phyloP scores from a whole-genome alignment of 2,113 vertebrate species.

The Odontophorus gujanensis region DNA sequence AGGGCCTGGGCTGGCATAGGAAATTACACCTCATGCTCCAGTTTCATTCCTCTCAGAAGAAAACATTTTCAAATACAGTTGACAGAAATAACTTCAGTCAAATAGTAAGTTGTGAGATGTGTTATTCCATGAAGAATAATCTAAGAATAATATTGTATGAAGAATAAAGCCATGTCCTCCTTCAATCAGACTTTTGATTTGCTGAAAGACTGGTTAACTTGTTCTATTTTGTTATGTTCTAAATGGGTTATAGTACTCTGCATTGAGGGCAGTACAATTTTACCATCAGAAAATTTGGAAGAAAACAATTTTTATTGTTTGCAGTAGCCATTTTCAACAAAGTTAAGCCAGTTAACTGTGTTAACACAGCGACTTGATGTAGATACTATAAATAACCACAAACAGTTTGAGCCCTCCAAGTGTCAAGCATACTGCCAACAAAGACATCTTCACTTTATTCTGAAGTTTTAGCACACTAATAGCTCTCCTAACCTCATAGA shows the following conservation, averaged over 20 bases:
- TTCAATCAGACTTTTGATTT: neutral
- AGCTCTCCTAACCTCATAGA: neutral
- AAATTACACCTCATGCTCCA: neutral
- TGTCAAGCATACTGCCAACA: neutral
- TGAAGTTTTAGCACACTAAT: neutral
- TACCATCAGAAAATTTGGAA: neutral
- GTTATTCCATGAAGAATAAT: neutral
- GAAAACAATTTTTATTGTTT: neutral
- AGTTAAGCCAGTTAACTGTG: fast-evolving
- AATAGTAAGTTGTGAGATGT: neutral
- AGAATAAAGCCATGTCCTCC: neutral
- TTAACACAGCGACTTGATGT: neutral
- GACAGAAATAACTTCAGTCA: neutral
- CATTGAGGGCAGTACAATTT: neutral
- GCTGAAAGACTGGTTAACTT: neutral
- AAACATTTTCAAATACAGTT: neutral
- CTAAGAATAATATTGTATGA: too few species aligned
- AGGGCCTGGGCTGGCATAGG: neutral
- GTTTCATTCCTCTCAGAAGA: neutral
- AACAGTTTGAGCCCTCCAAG: neutral
- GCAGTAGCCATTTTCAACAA: neutral
- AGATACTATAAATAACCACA: neutral
- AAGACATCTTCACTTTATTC: neutral
- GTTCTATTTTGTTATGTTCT: neutral
- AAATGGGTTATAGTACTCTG: neutral